A percentile compares a stretch with the other conserved stretches of the same genome.
Evolutionary conservation across 2,888 invertebrate species (phyloP).

Genomic region (Pristionchus arcanus): DNA sequence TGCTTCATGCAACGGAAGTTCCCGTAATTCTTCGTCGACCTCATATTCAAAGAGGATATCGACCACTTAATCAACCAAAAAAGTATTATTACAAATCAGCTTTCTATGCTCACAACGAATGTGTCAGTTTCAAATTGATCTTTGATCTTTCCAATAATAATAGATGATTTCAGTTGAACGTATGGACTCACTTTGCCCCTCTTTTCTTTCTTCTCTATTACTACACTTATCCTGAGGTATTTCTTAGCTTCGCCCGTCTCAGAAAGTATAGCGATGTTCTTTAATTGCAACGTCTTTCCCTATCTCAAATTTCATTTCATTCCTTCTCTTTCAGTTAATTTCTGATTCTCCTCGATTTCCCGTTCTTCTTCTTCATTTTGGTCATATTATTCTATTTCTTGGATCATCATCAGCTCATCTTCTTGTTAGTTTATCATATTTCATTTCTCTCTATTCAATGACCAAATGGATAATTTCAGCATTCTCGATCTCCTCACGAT

Average conservation of each 20-base stretch:
- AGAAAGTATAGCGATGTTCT: neutral
- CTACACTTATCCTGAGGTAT: constrained; percentile 70
- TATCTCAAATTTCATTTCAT: neutral
- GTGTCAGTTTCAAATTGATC: constrained; percentile 7
- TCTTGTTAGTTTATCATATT: constrained; percentile 60
- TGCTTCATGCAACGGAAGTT: constrained; percentile 39
- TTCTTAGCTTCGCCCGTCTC: neutral
- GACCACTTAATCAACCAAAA: constrained; percentile 69
- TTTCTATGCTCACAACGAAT: constrained; percentile 74
- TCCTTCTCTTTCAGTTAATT: constrained; percentile 29
- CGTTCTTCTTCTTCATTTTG: constrained; percentile 68
- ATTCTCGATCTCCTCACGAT: constrained; percentile 72
- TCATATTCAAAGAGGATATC: constrained; percentile 66
- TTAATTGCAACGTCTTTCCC: neutral
- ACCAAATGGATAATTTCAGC: constrained; percentile 61
- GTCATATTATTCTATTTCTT: constrained; percentile 67
- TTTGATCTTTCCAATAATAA: neutral
- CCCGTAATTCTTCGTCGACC: constrained; percentile 41
- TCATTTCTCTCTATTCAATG: neutral
- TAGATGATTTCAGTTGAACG: constrained; percentile 67
- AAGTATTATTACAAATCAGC: constrained; percentile 72
- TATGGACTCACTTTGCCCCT: constrained; percentile 76
- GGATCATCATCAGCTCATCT: constrained; percentile 72
- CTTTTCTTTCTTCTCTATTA: constrained; percentile 66
- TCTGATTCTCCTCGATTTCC: constrained; percentile 65